Conservation (phyloP, 1,140 invertebrate genomes). For the Papilio polyxenes region DNA sequence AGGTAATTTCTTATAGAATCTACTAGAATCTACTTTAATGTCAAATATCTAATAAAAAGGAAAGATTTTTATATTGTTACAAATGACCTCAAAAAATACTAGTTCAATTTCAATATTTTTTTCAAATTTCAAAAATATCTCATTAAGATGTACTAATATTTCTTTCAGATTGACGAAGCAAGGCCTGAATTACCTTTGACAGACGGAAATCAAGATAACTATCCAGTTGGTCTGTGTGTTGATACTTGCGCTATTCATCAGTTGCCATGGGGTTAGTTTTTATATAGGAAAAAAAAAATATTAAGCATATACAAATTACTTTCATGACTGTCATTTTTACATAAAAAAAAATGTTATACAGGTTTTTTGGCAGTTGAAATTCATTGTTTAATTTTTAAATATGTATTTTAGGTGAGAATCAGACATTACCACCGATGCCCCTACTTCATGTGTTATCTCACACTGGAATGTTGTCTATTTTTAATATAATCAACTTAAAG, state of each 20-base stretch:
- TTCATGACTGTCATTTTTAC: no score
- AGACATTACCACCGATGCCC: slow-evolving; percentile 83
- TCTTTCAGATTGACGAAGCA: slow-evolving; percentile 82
- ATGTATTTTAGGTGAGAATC: slow-evolving; percentile 80
- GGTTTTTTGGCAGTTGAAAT: no score
- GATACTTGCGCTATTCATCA: slow-evolving; percentile 84
- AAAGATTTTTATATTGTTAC: not conserved
- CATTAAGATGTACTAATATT: not conserved
- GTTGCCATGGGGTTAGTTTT: slow-evolving; percentile 82
- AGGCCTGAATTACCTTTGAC: slow-evolving; percentile 88
- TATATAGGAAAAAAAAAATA: not conserved
- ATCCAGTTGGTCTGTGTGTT: slow-evolving; percentile 85
- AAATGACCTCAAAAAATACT: not conserved
- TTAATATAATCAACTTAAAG: slow-evolving; percentile 85
- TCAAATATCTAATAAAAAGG: no score
- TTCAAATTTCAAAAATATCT: no score
- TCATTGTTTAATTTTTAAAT: no score
- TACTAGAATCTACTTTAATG: not conserved
- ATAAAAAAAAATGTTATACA: no score
- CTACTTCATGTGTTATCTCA: slow-evolving; percentile 85
- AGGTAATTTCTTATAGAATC: slow-evolving; percentile 69
- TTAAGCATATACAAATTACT: no score
- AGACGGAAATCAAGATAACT: slow-evolving; percentile 85
- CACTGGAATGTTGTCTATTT: slow-evolving; percentile 86
- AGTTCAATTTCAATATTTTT: no score